Base-by-base conservation (phyloP, 2,797 vertebrate genomes). In the Alauda arvensis region DNA sequence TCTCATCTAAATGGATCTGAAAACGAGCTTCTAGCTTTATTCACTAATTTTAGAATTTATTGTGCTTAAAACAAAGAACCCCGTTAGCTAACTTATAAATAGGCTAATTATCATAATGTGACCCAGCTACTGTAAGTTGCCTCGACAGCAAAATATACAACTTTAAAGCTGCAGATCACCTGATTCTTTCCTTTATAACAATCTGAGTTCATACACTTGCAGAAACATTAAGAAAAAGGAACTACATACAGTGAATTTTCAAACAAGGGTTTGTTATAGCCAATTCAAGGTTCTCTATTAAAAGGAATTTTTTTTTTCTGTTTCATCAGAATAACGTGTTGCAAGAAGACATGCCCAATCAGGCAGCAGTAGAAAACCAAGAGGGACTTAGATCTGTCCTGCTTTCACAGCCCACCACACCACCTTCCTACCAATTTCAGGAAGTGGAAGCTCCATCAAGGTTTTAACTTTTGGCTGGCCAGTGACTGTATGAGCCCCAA, bases 41-140 rank as follows among this genome's bases (percentile, higher is more conserved):
- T 90, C 84, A 83, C 79, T 85, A 93, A 91, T 88, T 94, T 94
- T 92, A 88, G 86, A 91, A 85, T 92, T 85, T 85, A 66, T 42
- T 83, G 57, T 12, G 18, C 71, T 85, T 92, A 89, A 93, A 93
- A 94, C 91, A 94, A 94, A 93, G 63, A 90, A 61, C 49, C 67
- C 40, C 0, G 0, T 76, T 92, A 91, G 70, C 63, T 92, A 88
- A 88, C 66, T 92, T 94, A 91, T 85, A 95, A 94, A 92, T 93
- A 87, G 53, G 39, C 57, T 88, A 63, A 90, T 94, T 93, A 87
- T 42, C 79, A 90, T 88, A 93, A 79, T 65, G 60, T 55, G 77
- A 88, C 67, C 70, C 68, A 91, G 87, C 83, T 87, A 77, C 85
- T 78, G 5, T 57, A 88, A 88, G 77, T 52, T 88, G 91, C 85